A percentile compares a stretch with the other conserved stretches of the same genome.
Conservation (phyloP, 2,797 vertebrate genomes). For the Cynodonichthys magdalenae region DNA sequence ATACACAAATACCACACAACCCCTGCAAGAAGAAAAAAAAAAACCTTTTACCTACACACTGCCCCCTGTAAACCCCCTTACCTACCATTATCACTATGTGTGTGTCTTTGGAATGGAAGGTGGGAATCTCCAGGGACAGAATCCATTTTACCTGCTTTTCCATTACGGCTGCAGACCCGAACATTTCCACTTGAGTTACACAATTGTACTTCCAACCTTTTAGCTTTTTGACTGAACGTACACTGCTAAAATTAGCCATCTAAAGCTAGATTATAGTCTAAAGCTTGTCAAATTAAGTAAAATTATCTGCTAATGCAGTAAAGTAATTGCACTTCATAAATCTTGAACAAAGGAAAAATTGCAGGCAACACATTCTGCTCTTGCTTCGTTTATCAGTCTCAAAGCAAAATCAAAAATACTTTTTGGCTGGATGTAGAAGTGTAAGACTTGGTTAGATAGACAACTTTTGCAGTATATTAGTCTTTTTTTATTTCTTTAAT, state of each 20-base stretch:
- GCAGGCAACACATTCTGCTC: too few species aligned
- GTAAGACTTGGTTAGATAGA: too few species aligned
- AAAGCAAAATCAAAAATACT: too few species aligned
- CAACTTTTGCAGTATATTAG: too few species aligned
- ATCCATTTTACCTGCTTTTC: conserved; percentile 34
- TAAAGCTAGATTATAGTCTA: neutral
- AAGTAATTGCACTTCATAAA: too few species aligned
- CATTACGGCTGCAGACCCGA: conserved; percentile 10
- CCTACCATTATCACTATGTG: conserved; percentile 30
- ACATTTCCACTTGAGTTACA: neutral
- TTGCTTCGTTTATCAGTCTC: too few species aligned
- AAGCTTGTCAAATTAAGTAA: neutral
- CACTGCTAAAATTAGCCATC: too few species aligned
- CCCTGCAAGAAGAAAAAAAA: conserved; percentile 1
- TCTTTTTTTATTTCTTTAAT: too few species aligned
- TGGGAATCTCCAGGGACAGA: conserved; percentile 36
- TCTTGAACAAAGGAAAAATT: too few species aligned
- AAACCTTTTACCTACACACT: conserved; percentile 6
- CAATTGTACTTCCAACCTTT: neutral
- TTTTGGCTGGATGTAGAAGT: too few species aligned
- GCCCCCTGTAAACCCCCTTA: conserved; percentile 12
- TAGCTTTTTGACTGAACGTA: too few species aligned
- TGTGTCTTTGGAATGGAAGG: conserved; percentile 11
- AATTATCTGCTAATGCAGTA: too few species aligned
- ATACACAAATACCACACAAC: conserved; percentile 53